Evolutionary conservation across 2,113 vertebrate species (phyloP).

Genomic region (Cettia cetti): DNA sequence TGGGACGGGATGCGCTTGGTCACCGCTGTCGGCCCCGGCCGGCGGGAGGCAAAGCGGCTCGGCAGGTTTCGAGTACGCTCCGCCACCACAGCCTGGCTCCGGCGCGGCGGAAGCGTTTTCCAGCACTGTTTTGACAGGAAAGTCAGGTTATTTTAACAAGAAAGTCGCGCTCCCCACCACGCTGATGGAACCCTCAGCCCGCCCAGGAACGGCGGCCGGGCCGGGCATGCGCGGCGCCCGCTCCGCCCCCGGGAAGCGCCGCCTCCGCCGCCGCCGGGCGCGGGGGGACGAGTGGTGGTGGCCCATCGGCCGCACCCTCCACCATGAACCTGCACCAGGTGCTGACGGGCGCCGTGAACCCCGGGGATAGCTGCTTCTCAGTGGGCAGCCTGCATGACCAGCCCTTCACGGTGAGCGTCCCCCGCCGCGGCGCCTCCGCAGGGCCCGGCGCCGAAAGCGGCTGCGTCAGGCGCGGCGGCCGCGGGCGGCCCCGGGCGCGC

Average conservation of each 20-base stretch:
- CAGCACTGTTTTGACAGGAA: neutral
- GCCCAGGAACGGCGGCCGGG: neutral
- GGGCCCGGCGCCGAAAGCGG: neutral
- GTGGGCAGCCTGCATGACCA: slow-evolving; percentile 85
- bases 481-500: neutral
- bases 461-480: neutral
- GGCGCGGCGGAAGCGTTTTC: no score
- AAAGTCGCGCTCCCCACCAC: accelerated
- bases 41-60: neutral
- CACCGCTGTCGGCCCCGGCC: neutral
- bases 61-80: neutral
- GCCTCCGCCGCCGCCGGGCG: neutral
- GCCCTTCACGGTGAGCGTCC: slow-evolving; percentile 88
- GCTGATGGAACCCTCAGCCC: accelerated
- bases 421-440: neutral
- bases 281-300: neutral
- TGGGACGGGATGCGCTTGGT: accelerated
- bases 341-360: slow-evolving; percentile 94
- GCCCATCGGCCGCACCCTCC: neutral
- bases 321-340: slow-evolving; percentile 97
- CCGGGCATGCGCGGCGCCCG: neutral
- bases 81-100: neutral
- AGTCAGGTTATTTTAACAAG: neutral
- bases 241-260: neutral
- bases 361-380: slow-evolving; percentile 93